These are phyloP conservation scores for Pachydiplax longipennis DNA, from an alignment of 2,888 invertebrate genomes.

Conservation along the genomic window DNA sequence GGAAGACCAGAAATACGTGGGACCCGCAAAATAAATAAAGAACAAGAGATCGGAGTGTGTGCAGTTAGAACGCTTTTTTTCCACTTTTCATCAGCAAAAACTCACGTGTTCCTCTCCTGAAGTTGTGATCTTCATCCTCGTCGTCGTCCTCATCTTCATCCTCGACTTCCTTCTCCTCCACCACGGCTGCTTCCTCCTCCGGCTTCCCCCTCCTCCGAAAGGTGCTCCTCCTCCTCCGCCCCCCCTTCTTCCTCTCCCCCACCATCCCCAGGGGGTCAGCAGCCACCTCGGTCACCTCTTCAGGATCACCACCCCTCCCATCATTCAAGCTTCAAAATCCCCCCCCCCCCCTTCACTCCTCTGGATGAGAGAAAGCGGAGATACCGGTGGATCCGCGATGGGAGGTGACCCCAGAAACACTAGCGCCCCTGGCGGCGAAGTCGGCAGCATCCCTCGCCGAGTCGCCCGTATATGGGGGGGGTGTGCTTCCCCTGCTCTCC, in stretches of 20 bases:
- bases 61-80: neutral
- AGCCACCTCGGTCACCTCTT: neutral
- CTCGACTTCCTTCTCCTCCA: neutral
- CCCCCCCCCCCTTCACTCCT: neutral
- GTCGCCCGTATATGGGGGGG: neutral
- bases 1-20: neutral
- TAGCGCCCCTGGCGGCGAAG: slow-evolving; percentile 41
- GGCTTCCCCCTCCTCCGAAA: slow-evolving; percentile 12
- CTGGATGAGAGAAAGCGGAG: neutral
- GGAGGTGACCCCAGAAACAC: slow-evolving; percentile 45
- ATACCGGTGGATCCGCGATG: slow-evolving; percentile 33
- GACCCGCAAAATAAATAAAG: too few species aligned
- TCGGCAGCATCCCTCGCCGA: slow-evolving; percentile 34
- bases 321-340: neutral
- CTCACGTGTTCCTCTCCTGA: slow-evolving; percentile 35
- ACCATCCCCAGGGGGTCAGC: neutral
- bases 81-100: neutral
- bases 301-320: neutral
- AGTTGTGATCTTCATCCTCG: neutral
- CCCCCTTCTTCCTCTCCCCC: neutral
- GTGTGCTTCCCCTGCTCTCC: neutral
- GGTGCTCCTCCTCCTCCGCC: neutral
- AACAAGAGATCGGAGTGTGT: neutral
- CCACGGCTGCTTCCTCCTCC: neutral
- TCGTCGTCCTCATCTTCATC: slow-evolving; percentile 8